Conservation (phyloP, 2,113 vertebrate genomes). For the Platycercus adscitus region DNA sequence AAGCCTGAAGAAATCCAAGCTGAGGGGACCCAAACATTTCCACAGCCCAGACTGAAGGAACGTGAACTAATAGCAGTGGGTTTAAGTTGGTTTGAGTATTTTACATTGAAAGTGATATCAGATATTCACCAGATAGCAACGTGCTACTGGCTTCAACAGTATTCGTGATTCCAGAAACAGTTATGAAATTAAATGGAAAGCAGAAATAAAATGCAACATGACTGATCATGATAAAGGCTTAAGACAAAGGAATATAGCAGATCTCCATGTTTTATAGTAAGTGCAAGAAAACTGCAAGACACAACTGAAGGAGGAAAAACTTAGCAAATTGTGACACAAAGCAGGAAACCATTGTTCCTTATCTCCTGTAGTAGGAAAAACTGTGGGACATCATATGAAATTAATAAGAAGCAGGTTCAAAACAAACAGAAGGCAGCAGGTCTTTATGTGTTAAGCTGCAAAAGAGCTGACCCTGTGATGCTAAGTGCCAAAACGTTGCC, state of each 20-base stretch:
- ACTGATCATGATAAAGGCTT: not conserved
- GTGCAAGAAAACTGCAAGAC: not conserved
- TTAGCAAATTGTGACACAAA: not conserved
- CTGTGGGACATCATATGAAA: not conserved
- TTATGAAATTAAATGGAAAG: not conserved
- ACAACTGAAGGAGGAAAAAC: not conserved
- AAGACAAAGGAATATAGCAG: not conserved
- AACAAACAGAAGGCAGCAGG: not conserved
- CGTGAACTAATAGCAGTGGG: fast-evolving
- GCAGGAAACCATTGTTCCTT: not conserved
- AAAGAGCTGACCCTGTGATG: not conserved
- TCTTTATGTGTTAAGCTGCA: not conserved
- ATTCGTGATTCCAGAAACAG: not conserved
- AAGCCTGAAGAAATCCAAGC: not conserved
- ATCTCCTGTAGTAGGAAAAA: not conserved
- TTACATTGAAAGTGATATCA: not conserved
- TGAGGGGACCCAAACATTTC: not conserved
- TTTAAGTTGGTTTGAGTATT: not conserved
- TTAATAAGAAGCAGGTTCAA: not conserved
- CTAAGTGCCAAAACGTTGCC: not conserved
- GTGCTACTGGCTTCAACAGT: not conserved
- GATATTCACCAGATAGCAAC: not conserved
- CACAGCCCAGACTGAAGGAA: not conserved
- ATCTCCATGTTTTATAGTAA: not conserved
- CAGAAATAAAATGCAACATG: not conserved